Evolutionary conservation across 2,113 vertebrate genomes (phyloP), one percentile per base, ranked within the genome.

Genomic region (Leucoraja erinaceus): DNA sequence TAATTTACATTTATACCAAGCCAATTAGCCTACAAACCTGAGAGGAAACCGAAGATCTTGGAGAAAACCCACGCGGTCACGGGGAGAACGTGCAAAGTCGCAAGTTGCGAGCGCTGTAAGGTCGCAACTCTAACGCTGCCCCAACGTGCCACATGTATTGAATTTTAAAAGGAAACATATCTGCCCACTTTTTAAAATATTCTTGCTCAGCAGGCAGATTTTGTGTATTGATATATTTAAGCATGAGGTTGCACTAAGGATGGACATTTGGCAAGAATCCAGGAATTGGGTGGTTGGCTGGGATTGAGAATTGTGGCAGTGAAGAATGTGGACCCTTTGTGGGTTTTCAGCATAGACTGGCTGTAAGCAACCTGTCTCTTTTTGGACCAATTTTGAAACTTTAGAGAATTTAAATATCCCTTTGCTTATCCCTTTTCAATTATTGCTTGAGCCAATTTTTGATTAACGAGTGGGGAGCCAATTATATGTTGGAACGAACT

Each of bases 391-490:
- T 86, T 86, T 28, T 86, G 61, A 63, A 63, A 86, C 28, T 5
- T 28, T 63, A 18, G 0, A 54, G 56, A 61, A 84, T 25, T 59
- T 59, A 0, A 86, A 5, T 18, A 88, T 66, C 83, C n/a, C 59
- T 88, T n/a, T 61, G 54, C 12, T 84, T 61, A 14, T 31, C 59
- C n/a, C 63, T 66, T 66, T 16, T 18, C 59, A n/a, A 88, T 88
- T 88, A 88, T 16, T 63, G 59, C 12, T 88, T 18, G 31, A 63
- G 6, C 1, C 31, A 66, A 66, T 6, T 88, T 88, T 31, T 88
- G 83, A 88, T 88, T 88, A 88, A 88, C 59, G 14, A 6, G 83
- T 66, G 61, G 83, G 56, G 83, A 88, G 83, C 83, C 83, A 88
- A 88, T 88, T 88, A 63, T 18, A 66, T 88, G 59, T 14, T 25